Conservation (phyloP, 2,888 invertebrate species). For the Acanthosepion pharaonis region DNA sequence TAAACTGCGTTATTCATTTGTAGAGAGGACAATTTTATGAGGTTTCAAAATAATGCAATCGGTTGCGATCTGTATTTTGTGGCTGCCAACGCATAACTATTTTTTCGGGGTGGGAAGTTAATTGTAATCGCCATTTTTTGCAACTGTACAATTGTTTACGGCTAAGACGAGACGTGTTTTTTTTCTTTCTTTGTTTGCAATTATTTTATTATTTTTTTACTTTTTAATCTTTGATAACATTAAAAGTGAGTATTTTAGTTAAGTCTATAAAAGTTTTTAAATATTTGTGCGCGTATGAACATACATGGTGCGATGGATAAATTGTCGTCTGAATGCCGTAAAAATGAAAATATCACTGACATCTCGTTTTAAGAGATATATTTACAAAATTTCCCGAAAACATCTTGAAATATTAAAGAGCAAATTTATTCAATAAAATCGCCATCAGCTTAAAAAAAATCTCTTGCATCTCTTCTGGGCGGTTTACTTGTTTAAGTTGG, state of each 20-base stretch:
- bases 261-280: not conserved
- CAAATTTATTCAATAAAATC: too few species aligned
- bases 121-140: not conserved
- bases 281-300: too few species aligned
- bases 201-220: not conserved
- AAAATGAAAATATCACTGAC: too few species aligned
- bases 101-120: not conserved
- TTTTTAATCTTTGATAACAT: not conserved
- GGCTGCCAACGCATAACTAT: constrained; percentile 17
- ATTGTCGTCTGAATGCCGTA: too few species aligned
- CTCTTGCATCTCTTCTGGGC: too few species aligned
- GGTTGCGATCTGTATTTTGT: constrained; percentile 33
- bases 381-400: too few species aligned
- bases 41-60: constrained; percentile 33
- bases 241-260: not conserved
- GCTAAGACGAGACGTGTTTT: not conserved
- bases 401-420: too few species aligned
- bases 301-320: too few species aligned
- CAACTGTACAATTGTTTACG: not conserved
- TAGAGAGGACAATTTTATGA: constrained; percentile 13
- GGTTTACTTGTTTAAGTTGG: too few species aligned
- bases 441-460: too few species aligned
- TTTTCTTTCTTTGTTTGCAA: not conserved
- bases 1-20: not conserved
- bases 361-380: too few species aligned